Conservation (phyloP, 53 echinoderm and acorn worm species). For the Astropecten irregularis region DNA sequence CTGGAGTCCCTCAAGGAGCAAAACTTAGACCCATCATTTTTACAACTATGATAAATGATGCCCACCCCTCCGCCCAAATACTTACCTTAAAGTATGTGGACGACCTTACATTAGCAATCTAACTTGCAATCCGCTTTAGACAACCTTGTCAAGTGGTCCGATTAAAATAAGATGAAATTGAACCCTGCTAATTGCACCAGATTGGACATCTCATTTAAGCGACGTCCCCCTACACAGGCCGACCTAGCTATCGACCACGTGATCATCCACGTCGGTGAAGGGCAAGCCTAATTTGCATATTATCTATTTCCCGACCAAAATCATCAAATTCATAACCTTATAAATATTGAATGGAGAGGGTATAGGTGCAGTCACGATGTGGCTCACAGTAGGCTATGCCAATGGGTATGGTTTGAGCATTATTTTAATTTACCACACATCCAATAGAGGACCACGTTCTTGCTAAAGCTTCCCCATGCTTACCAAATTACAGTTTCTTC, state of each 20-base stretch:
- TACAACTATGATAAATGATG: conserved; percentile 15
- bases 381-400: too few species aligned
- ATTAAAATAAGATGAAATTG: conserved; percentile 13
- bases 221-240: not conserved
- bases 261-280: too few species aligned
- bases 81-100: conserved; percentile 18
- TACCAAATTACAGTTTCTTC: too few species aligned
- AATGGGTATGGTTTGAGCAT: too few species aligned
- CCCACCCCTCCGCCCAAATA: not conserved
- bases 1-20: conserved; percentile 41
- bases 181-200: conserved; percentile 15
- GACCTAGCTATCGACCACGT: not conserved
- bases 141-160: not conserved
- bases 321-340: too few species aligned
- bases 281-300: too few species aligned
- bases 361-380: too few species aligned
- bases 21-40: conserved; percentile 18
- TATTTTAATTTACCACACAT: too few species aligned
- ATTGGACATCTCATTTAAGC: conserved; percentile 10
- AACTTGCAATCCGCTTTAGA: not conserved
- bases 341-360: too few species aligned
- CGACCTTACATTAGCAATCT: conserved; percentile 4
- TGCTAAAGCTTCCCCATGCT: too few species aligned
- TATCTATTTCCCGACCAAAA: too few species aligned
- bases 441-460: too few species aligned